A percentile compares a stretch with the other conserved stretches of the same genome.
phyloP scores from a whole-genome alignment of 2,888 invertebrate species.

The Tenthredo mesomela region DNA sequence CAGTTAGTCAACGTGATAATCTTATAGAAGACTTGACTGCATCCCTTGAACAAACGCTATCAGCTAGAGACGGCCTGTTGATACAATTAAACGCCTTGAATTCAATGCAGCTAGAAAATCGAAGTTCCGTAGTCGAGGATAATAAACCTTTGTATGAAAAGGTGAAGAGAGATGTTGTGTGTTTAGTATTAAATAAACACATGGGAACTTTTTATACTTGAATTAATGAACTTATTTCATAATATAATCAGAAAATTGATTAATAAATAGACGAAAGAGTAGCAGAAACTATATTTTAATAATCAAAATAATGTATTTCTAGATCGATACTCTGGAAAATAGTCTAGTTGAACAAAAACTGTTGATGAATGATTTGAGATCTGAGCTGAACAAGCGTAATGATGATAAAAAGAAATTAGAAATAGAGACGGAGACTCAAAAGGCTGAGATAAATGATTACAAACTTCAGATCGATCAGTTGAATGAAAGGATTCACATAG shows the following conservation, averaged over 20 bases:
- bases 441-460: slow-evolving; percentile 74
- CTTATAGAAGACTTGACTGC: slow-evolving; percentile 86
- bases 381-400: slow-evolving; percentile 63
- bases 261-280: background rate
- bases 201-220: background rate
- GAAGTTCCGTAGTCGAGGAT: slow-evolving; percentile 70
- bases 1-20: slow-evolving; percentile 85
- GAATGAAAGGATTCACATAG: slow-evolving; percentile 67
- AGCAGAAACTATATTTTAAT: slow-evolving; percentile 71
- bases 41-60: slow-evolving; percentile 85
- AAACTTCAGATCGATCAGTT: slow-evolving; percentile 70
- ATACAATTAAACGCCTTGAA: slow-evolving; percentile 82
- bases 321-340: slow-evolving; percentile 73
- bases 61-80: slow-evolving; percentile 82
- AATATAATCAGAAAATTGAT: background rate
- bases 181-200: background rate
- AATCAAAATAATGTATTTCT: slow-evolving; percentile 72
- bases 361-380: slow-evolving; percentile 63
- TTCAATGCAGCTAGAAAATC: slow-evolving; percentile 80
- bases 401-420: slow-evolving; percentile 77
- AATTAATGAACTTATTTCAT: background rate
- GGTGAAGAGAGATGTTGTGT: slow-evolving; percentile 58
- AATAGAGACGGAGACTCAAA: slow-evolving; percentile 81
- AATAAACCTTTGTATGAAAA: slow-evolving; percentile 63
- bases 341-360: slow-evolving; percentile 64